A percentile compares a stretch with the other conserved stretches of the same genome.
Conservation (phyloP, 64 coral and sea anemone genomes). For the Pachyseris speciosa region DNA sequence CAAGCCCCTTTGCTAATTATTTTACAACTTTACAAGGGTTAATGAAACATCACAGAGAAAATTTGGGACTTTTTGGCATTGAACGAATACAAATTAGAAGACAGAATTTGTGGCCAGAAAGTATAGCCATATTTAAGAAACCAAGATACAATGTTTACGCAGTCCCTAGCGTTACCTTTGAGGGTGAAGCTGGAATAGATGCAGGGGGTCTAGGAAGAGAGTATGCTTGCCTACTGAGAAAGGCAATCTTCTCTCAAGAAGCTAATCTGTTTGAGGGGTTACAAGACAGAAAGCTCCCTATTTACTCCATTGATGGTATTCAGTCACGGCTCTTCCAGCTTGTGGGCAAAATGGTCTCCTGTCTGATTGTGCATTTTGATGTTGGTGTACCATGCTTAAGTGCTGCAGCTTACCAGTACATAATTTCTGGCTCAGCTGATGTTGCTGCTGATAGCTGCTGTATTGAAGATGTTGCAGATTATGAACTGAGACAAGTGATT, state of each 20-base stretch:
- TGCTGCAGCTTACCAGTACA: background rate
- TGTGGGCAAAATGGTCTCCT: slow-evolving; percentile 50
- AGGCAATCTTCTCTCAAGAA: no score
- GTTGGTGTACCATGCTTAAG: slow-evolving; percentile 30
- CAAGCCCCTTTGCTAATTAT: background rate
- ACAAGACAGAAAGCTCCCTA: slow-evolving; percentile 31
- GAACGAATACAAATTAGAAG: no score
- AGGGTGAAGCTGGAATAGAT: no score
- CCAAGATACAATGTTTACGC: no score
- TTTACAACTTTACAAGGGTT: background rate
- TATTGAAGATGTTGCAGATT: background rate
- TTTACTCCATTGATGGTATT: slow-evolving; percentile 39
- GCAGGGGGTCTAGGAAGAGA: no score
- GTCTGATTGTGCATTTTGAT: slow-evolving; percentile 25
- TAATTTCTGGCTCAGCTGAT: background rate
- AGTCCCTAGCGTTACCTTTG: no score
- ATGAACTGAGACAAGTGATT: background rate
- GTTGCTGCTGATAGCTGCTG: background rate
- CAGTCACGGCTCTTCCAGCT: slow-evolving; percentile 20
- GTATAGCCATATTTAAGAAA: no score
- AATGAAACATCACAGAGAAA: background rate
- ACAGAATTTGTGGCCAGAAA: no score
- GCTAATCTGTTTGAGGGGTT: no score
- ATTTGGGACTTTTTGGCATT: no score
- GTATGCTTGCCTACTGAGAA: no score